phyloP scores from a whole-genome alignment of 2,113 vertebrate species.

The Chrysochloris asiatica region DNA sequence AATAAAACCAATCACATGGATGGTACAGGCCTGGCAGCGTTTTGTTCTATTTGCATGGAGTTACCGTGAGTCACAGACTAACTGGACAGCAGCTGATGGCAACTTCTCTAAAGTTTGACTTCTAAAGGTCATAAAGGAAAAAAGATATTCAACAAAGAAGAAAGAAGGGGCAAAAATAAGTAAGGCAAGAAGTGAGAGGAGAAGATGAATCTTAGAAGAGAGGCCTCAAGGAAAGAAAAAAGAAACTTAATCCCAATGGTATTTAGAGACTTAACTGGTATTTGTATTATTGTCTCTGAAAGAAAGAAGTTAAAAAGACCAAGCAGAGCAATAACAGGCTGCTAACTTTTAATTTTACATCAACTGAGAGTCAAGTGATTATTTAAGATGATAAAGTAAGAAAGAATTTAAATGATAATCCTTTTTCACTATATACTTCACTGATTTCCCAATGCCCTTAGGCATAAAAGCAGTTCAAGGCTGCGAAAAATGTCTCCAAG shows the following conservation, averaged over 20 bases:
- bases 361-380: slow-evolving; percentile 5
- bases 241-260: not conserved
- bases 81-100: not conserved
- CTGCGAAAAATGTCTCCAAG: not conserved
- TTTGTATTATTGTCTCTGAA: not conserved
- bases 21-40: not conserved
- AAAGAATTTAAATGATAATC: not conserved
- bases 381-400: slow-evolving; percentile 3
- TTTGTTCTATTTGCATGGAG: not conserved
- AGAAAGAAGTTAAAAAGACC: not conserved
- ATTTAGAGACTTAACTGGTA: not conserved
- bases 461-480: slow-evolving; percentile 7
- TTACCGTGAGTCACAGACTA: not conserved
- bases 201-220: not conserved
- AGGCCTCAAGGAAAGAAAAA: not conserved
- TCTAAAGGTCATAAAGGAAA: slow-evolving; percentile 8
- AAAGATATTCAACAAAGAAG: not conserved
- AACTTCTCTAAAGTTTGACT: too few species aligned
- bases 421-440: not conserved
- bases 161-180: not conserved
- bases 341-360: not conserved
- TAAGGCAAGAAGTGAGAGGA: not conserved
- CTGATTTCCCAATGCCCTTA: not conserved
- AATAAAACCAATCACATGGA: not conserved
- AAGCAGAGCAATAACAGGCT: not conserved